A percentile compares a stretch with the other conserved stretches of the same genome.
Conservation (phyloP, 2,113 vertebrate genomes). For the Lepisosteus oculatus region DNA sequence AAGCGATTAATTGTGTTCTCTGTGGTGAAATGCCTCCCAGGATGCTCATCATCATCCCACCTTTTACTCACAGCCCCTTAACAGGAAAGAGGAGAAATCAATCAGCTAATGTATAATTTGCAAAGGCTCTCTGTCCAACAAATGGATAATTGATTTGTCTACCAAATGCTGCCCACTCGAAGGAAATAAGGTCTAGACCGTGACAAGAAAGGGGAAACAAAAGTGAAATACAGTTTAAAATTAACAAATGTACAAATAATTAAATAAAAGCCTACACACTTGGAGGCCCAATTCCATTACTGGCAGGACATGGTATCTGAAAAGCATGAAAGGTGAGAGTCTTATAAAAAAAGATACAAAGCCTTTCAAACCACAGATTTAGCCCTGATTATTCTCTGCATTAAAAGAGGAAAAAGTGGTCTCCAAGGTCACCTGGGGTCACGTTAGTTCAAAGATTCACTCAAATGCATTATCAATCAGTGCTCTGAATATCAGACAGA, state of each 20-base stretch:
- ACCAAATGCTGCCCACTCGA: too few relatives aligned
- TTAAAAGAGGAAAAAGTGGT: not conserved
- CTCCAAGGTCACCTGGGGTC: not conserved
- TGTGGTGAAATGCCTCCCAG: conserved; percentile 43
- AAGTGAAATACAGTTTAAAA: not conserved
- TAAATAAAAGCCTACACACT: not conserved
- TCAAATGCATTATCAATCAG: too few relatives aligned
- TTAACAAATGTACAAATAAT: not conserved
- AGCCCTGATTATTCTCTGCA: too few relatives aligned
- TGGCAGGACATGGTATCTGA: not conserved
- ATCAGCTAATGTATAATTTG: conserved; percentile 77
- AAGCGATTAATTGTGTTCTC: conserved; percentile 60
- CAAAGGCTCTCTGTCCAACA: conserved; percentile 74
- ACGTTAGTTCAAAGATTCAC: conserved; percentile 7
- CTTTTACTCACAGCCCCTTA: conserved; percentile 57
- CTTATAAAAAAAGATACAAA: conserved; percentile 6
- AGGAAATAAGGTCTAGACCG: conserved; percentile 61
- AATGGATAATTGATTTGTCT: conserved; percentile 81
- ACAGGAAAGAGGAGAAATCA: conserved; percentile 67
- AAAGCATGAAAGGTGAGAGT: conserved; percentile 9
- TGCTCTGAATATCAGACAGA: not conserved
- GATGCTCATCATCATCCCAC: conserved; percentile 65
- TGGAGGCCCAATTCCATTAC: conserved; percentile 2
- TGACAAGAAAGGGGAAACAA: conserved; percentile 50
- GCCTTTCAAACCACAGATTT: conserved; percentile 3